phyloP scores from a whole-genome alignment of 2,113 vertebrate genomes.

The Calyptommatus sinebrachiatus region DNA sequence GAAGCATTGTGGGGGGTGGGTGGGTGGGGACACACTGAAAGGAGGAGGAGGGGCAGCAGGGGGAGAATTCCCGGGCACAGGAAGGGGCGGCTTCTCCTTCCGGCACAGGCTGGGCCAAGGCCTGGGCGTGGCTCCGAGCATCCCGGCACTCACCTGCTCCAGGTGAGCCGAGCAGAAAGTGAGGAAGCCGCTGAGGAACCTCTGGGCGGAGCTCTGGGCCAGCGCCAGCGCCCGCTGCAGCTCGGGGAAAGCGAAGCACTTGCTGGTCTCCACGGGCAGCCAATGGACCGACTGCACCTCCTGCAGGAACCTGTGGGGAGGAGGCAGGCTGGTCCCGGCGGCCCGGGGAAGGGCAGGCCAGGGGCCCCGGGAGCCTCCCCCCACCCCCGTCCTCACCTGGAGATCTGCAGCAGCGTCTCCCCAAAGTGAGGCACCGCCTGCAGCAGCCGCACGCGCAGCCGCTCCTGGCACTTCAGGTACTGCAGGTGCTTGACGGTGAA shows the following conservation, averaged over 20 bases:
- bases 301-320: constrained; percentile 69
- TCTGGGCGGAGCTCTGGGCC: constrained; percentile 49
- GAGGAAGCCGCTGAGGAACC: constrained; percentile 65
- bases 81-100: too few species aligned
- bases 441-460: constrained; percentile 61
- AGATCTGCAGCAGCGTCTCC: constrained; percentile 71
- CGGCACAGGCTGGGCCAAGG: too few species aligned
- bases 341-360: fast-evolving
- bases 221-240: constrained; percentile 60
- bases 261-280: constrained; percentile 67
- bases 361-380: fast-evolving
- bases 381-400: constrained; percentile 60
- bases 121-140: too few species aligned
- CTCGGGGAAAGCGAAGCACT: constrained; percentile 65
- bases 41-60: too few species aligned
- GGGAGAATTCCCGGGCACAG: too few species aligned
- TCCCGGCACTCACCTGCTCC: constrained; percentile 63
- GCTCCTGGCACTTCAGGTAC: constrained; percentile 48
- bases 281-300: constrained; percentile 68
- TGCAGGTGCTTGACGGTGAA: constrained; percentile 41
- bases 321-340: neutral
- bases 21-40: too few species aligned
- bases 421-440: constrained; percentile 77
- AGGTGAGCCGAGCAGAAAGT: constrained; percentile 59
- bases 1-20: too few species aligned